Evolutionary conservation across 2,797 vertebrate genomes (phyloP), one percentile per base, ranked within the genome.

Genomic region (Molothrus ater): DNA sequence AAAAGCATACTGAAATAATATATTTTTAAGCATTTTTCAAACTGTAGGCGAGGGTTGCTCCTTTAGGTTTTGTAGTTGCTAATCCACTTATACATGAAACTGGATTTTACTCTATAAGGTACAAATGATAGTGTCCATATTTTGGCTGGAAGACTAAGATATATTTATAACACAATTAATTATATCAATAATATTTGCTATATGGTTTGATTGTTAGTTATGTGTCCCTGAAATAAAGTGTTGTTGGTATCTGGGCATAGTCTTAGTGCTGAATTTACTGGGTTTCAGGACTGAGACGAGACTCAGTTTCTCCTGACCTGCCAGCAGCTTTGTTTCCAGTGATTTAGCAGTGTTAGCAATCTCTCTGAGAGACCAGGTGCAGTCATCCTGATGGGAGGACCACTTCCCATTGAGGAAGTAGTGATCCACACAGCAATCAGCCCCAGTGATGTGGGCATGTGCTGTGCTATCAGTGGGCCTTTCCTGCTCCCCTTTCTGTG

Each of bases 361-460:
- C 42, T 74, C 48, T 76, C 53, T 38, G 31, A 40, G 43, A 78
- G 53, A 50, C 2, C 0, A 5, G 17, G 22, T 34, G 29, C 32
- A 42, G 34, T 31, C 38, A 65, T 42, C 29, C 57, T 69, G 47
- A 25, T 2, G 17, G 54, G 45, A 75, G 45, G 53, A 64, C 14
- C 13, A 21, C 11, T 2, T 4, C 22, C 42, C n/a, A 7, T 3
- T 29, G 42, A 61, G 42, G 15, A 56, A 5, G 34, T 3, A 40
- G 50, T n/a, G 45, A 53, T 29, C 29, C 64, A 85, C 42, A 1
- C 6, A 42, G 45, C 26, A 65, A n/a, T 18, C 64, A 56, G 31
- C 19, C 28, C 22, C 14, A 34, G 21, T 5, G 50, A 13, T 2
- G 1, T 14, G 51, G 48, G 31, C 2, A 1, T 2, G 5, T 19